These are phyloP conservation scores for Leptinotarsa peninsularis DNA, from an alignment of 2,888 invertebrate genomes.

Conservation along the genomic window DNA sequence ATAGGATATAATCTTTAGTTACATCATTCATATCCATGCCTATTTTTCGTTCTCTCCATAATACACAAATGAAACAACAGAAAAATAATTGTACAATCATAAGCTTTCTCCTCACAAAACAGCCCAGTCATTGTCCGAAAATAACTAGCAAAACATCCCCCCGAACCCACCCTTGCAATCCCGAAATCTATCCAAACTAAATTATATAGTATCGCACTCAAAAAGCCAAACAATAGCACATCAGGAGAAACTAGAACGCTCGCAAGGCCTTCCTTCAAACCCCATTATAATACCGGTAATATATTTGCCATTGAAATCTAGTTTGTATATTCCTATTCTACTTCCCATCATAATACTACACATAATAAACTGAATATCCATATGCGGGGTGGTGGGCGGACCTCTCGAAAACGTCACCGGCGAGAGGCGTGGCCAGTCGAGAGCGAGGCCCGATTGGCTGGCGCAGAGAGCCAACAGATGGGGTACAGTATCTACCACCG, in stretches of 20 bases:
- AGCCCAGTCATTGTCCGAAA: slow-evolving; percentile 29
- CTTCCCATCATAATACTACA: slow-evolving; percentile 40
- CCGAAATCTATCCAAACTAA: slow-evolving; percentile 47
- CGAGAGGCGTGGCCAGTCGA: slow-evolving; percentile 33
- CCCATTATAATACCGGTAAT: slow-evolving; percentile 61
- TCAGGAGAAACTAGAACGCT: slow-evolving; percentile 46
- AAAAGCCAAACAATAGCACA: slow-evolving; percentile 54
- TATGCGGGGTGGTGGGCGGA: slow-evolving; percentile 57
- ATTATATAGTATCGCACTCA: slow-evolving; percentile 57
- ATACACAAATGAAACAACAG: background rate
- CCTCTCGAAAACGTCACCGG: slow-evolving; percentile 42
- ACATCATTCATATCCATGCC: background rate
- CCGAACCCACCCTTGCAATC: slow-evolving; percentile 35
- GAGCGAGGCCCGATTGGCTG: slow-evolving; percentile 57
- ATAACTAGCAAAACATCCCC: slow-evolving; percentile 37
- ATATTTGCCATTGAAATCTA: slow-evolving; percentile 65
- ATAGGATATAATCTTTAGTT: background rate
- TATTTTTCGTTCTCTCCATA: background rate
- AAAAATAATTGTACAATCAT: background rate
- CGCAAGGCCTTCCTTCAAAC: slow-evolving; percentile 52
- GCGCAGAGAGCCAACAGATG: slow-evolving; percentile 64
- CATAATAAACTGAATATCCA: slow-evolving; percentile 64
- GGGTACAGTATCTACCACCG: slow-evolving; percentile 59
- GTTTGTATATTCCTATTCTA: slow-evolving; percentile 66
- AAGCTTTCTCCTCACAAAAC: background rate